These are phyloP conservation scores for Microcaecilia unicolor DNA, from an alignment of 2,797 vertebrate species.

Conservation along the genomic window DNA sequence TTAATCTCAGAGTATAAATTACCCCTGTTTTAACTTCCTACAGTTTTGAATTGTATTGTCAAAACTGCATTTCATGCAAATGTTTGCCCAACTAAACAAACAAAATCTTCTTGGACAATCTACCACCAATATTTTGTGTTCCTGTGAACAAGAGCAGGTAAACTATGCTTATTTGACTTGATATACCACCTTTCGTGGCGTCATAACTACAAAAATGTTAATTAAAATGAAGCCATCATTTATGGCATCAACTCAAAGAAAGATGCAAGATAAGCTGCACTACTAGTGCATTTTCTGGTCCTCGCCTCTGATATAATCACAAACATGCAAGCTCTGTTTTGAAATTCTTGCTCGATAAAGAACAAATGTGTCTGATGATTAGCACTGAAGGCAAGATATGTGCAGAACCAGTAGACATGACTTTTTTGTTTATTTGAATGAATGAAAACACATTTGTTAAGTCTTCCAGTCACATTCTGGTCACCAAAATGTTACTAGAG, in stretches of 20 bases:
- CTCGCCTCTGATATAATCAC: conserved; percentile 32
- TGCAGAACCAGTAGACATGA: conserved; percentile 43
- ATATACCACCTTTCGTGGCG: too few relatives aligned
- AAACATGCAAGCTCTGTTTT: conserved; percentile 35
- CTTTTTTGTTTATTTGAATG: conserved; percentile 26
- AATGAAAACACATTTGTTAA: conserved; percentile 24
- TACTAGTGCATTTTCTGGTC: conserved; percentile 25
- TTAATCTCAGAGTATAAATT: conserved; percentile 14
- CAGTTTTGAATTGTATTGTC: too few relatives aligned
- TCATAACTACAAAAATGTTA: conserved; percentile 33
- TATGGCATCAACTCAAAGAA: conserved; percentile 24
- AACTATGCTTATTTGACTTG: too few relatives aligned
- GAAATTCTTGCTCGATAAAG: conserved; percentile 26
- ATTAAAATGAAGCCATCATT: conserved; percentile 36
- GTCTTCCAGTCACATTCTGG: conserved; percentile 21
- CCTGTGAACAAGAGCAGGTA: conserved; percentile 25
- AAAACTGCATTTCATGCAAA: too few relatives aligned
- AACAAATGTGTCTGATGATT: conserved; percentile 20
- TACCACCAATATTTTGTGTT: conserved; percentile 25
- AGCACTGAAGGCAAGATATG: conserved; percentile 24
- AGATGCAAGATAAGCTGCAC: conserved; percentile 21
- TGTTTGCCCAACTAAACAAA: too few relatives aligned
- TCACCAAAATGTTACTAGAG: conserved; percentile 27
- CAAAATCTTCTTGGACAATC: conserved; percentile 13
- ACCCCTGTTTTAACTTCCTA: conserved; percentile 17